Percentiles rank a stretch among this genome's conserved stretches.
These are phyloP conservation scores for Mustela nigripes DNA, from an alignment of 2,113 vertebrate species.

Conservation along the genomic window DNA sequence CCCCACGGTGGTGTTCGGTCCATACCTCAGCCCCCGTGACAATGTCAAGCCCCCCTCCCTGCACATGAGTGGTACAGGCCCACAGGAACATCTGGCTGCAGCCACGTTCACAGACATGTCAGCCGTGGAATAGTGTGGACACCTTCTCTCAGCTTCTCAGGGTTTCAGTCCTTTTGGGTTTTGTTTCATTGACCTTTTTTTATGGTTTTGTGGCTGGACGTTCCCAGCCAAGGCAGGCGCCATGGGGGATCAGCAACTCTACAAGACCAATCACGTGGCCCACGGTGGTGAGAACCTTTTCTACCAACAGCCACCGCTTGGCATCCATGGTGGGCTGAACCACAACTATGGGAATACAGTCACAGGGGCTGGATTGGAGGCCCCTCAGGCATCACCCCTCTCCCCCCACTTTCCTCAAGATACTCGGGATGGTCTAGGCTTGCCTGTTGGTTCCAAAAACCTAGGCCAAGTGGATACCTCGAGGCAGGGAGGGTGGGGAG, in stretches of 20 bases:
- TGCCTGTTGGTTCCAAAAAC: slow-evolving; percentile 88
- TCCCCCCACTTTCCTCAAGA: slow-evolving; percentile 91
- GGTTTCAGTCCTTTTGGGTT: slow-evolving; percentile 82
- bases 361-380: slow-evolving; percentile 83
- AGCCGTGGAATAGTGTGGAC: slow-evolving; percentile 84
- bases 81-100: slow-evolving; percentile 79
- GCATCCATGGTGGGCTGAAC: slow-evolving; percentile 82
- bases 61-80: slow-evolving; percentile 74
- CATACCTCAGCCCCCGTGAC: slow-evolving; percentile 73
- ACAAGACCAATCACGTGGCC: slow-evolving; percentile 89
- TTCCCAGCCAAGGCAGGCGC: slow-evolving; percentile 84
- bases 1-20: slow-evolving; percentile 69
- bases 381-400: slow-evolving; percentile 89
- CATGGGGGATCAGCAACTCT: slow-evolving; percentile 93
- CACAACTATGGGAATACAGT: slow-evolving; percentile 88
- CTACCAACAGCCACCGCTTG: slow-evolving; percentile 89
- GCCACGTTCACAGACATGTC: slow-evolving; percentile 81
- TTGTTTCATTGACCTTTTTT: slow-evolving; percentile 78
- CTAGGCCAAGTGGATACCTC: slow-evolving; percentile 88
- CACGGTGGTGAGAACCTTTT: slow-evolving; percentile 89
- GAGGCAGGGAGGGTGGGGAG: slow-evolving; percentile 88
- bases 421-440: slow-evolving; percentile 86
- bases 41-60: slow-evolving; percentile 80
- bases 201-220: slow-evolving; percentile 88
- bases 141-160: slow-evolving; percentile 86